Percentiles rank a stretch among this genome's conserved stretches.
phyloP scores from a whole-genome alignment of 2,113 vertebrate genomes.

The Ploceus nigricollis region DNA sequence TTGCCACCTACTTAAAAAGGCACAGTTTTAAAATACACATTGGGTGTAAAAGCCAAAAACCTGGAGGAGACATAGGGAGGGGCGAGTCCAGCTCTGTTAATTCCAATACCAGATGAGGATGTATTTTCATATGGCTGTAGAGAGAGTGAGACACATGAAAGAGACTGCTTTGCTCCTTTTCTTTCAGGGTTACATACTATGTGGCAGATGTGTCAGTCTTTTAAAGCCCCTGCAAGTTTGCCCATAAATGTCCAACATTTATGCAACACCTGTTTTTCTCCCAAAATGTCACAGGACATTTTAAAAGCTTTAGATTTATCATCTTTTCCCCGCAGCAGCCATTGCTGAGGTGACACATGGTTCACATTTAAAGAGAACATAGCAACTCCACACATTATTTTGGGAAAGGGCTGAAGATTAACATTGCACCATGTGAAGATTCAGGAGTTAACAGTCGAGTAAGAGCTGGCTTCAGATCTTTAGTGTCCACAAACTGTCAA shows the following conservation, averaged over 20 bases:
- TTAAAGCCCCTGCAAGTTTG: conserved; percentile 57
- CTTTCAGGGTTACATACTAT: conserved; percentile 57
- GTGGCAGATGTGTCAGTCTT: conserved; percentile 62
- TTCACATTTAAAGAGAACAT: conserved; percentile 56
- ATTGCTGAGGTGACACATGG: conserved; percentile 58
- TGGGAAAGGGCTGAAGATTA: conserved; percentile 56
- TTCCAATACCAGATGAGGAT: conserved; percentile 65
- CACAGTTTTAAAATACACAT: conserved; percentile 48
- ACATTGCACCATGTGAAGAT: conserved; percentile 42
- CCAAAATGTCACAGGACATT: conserved; percentile 48
- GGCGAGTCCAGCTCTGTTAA: conserved; percentile 17
- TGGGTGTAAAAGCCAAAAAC: conserved; percentile 51
- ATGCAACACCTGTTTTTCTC: conserved; percentile 66
- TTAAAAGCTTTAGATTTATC: conserved; percentile 63
- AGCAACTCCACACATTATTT: conserved; percentile 48
- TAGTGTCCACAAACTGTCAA: conserved; percentile 45
- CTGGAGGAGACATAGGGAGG: conserved; percentile 24
- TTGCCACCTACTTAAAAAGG: conserved; percentile 64
- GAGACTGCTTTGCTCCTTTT: conserved; percentile 29
- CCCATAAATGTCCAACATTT: conserved; percentile 65
- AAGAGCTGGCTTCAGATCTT: conserved; percentile 35
- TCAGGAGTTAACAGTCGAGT: conserved; percentile 47
- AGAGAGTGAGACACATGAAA: conserved; percentile 43
- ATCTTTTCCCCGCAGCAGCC: conserved; percentile 34
- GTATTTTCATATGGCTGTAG: conserved; percentile 31